A percentile compares a stretch with the other conserved stretches of the same genome.
These are phyloP conservation scores for Caenorhabditis sinica DNA, from an alignment of 2,888 invertebrate species.

Conservation along the genomic window DNA sequence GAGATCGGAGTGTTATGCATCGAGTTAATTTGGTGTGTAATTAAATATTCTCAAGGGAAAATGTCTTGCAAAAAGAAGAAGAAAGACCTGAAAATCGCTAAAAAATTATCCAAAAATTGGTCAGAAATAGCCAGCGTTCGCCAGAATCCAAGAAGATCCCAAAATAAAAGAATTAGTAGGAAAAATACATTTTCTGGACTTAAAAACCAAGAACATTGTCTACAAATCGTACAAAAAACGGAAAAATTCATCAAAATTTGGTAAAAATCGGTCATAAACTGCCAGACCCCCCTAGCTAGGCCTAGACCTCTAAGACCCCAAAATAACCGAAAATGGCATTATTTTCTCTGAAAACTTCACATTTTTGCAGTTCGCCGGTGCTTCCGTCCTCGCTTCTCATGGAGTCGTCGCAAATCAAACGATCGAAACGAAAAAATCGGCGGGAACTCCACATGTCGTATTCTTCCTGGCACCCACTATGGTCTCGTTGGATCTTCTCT, in stretches of 20 bases:
- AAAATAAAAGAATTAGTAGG: too few species aligned
- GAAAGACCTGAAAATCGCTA: background rate
- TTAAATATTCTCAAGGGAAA: background rate
- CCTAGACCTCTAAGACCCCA: too few species aligned
- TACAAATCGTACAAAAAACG: too few species aligned
- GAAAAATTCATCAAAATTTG: too few species aligned
- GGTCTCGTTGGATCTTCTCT: constrained; percentile 65
- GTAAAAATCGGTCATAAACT: too few species aligned
- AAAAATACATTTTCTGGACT: too few species aligned
- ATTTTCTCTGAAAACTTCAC: background rate
- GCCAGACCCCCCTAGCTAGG: too few species aligned
- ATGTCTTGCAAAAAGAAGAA: too few species aligned
- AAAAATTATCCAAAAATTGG: background rate
- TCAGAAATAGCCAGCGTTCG: too few species aligned
- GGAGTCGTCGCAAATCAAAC: constrained; percentile 67
- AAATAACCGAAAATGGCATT: too few species aligned
- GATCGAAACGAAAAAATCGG: constrained; percentile 52
- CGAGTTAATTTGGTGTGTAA: constrained; percentile 77
- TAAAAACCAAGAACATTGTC: too few species aligned
- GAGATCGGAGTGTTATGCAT: constrained; percentile 74
- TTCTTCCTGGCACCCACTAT: constrained; percentile 71
- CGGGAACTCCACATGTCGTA: constrained; percentile 65
- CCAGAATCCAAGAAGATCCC: too few species aligned
- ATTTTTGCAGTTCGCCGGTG: constrained; percentile 69
- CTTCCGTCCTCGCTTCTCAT: constrained; percentile 58